Percentiles rank a stretch among this genome's conserved stretches.
phyloP scores from a whole-genome alignment of 2,113 vertebrate genomes.

The Atractosteus spatula region DNA sequence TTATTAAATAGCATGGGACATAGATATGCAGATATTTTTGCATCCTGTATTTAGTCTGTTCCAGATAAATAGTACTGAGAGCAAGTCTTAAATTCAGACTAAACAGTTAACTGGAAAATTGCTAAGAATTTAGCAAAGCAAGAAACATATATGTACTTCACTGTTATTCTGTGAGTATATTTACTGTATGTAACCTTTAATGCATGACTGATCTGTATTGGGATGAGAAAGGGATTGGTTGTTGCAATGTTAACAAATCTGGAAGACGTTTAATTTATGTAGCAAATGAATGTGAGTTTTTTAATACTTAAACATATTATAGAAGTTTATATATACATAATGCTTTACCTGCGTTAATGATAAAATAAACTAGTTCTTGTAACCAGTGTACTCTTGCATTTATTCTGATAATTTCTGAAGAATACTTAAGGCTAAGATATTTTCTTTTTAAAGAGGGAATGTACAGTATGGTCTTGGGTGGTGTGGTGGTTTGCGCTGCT shows the following conservation, averaged over 20 bases:
- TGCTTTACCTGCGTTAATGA: constrained; percentile 64
- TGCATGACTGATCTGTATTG: constrained; percentile 25
- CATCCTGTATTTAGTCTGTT: not conserved
- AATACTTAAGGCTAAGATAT: no score
- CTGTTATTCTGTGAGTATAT: constrained; percentile 21
- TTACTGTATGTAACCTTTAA: constrained; percentile 28
- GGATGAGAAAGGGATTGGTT: constrained; percentile 8
- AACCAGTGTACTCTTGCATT: constrained; percentile 2
- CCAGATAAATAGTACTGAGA: not conserved
- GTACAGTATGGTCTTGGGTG: no score
- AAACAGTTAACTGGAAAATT: not conserved
- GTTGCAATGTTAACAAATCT: constrained; percentile 15
- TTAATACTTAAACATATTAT: constrained; percentile 21
- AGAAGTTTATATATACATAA: constrained; percentile 33
- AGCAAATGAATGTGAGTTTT: constrained; percentile 26
- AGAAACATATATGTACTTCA: constrained; percentile 20
- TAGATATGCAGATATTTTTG: constrained; percentile 3
- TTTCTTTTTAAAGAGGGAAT: no score
- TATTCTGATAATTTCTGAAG: no score
- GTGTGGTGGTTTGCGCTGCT: no score
- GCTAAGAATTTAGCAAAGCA: constrained; percentile 15
- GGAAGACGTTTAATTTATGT: constrained; percentile 19
- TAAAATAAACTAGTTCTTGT: constrained; percentile 59
- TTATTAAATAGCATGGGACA: constrained; percentile 4
- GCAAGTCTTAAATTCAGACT: not conserved